Base-by-base conservation (phyloP, 2,888 invertebrate genomes). In the Dorcus parallelipipedus region DNA sequence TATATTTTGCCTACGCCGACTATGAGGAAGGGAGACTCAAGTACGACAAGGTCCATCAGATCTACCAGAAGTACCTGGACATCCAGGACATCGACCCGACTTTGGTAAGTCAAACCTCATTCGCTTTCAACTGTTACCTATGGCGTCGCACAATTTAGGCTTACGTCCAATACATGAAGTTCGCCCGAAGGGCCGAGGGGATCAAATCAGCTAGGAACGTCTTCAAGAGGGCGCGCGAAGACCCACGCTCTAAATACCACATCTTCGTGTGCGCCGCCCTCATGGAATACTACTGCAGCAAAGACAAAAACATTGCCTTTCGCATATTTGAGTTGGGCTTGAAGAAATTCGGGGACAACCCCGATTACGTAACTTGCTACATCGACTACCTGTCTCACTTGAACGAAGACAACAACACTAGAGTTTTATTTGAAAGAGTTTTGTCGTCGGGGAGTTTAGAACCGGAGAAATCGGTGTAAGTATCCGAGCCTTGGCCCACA, bases 211-310 rank as follows among this genome's bases (percentile, higher is more conserved):
- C 98, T 0, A 81, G 99, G 69, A 87, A 88, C 0, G 92, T 99
- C 9, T 99, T 99, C 77, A 97, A 97, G 76, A 84, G 92, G 65
- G 97, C 97, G 0, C 82, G 99, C 20, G 97, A 98, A 75, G 98
- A 99, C 75, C 77, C 82, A 39, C 84, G 89, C 39, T 88, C 90
- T 0, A 88, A 88, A 2, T 95, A 93, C 79, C 97, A 99, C 78
- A 92, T 98, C 45, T 99, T 93, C 78, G 96, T 97, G 0, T 91
- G 97, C 0, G 97, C 98, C 0, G 97, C 99, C 0, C 82, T 97
- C 0, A 98, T 99, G 97, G 99, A 99, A 78, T 99, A 98, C 78
- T 98, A 97, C 74, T 98, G 98, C 76, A 96, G 94, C 41, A 99
- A 99, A 79, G 97, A 97, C 78, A 94, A 95, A 78, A 95, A 94